phyloP scores from a whole-genome alignment of 2,113 vertebrate genomes.

The Columba livia region DNA sequence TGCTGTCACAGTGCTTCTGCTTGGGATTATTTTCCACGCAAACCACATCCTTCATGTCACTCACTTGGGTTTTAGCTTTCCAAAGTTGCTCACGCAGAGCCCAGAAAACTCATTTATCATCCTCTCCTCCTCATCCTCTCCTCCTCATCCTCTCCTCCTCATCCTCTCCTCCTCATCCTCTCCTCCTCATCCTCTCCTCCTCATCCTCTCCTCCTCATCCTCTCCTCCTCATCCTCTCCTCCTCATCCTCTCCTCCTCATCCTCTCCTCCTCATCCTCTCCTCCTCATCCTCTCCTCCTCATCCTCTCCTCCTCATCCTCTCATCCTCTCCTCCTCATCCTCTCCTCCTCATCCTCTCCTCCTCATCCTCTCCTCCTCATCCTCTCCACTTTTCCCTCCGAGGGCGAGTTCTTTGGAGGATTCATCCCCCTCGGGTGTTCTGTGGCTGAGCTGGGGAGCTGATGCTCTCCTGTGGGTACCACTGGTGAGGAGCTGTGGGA shows the following conservation, averaged over 20 bases:
- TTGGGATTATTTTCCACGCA: background rate
- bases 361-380: background rate
- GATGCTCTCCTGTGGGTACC: background rate
- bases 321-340: background rate
- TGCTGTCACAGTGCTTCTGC: background rate
- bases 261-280: background rate
- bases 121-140: background rate
- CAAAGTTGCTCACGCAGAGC: background rate
- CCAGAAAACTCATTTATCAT: background rate
- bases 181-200: background rate
- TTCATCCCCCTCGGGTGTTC: background rate
- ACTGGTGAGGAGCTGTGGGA: background rate
- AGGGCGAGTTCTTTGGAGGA: background rate
- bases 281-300: background rate
- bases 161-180: background rate
- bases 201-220: background rate
- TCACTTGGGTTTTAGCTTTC: background rate
- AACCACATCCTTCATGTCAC: background rate
- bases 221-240: background rate
- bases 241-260: background rate
- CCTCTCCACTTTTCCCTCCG: background rate
- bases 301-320: background rate
- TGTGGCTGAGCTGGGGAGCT: rapidly evolving
- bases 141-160: background rate
- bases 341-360: background rate